Percentiles rank a stretch among this genome's conserved stretches.
These are phyloP conservation scores for Meloe dianella DNA, from an alignment of 2,888 invertebrate species.

Conservation along the genomic window DNA sequence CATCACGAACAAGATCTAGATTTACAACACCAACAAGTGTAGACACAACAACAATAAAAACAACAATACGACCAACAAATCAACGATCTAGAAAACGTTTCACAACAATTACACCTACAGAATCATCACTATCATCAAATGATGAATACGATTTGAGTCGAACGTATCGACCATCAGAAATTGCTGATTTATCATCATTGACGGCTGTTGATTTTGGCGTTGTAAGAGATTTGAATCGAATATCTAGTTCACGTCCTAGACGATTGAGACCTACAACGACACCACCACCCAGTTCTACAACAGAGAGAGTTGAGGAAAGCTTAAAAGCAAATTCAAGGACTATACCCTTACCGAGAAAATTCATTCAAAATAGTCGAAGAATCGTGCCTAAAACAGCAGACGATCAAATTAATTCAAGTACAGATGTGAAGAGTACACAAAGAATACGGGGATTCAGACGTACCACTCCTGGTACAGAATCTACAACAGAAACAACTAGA, in stretches of 20 bases:
- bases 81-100: slow-evolving; percentile 34
- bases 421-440: slow-evolving; percentile 32
- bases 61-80: slow-evolving; percentile 19
- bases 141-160: slow-evolving; percentile 43
- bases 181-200: slow-evolving; percentile 64
- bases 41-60: slow-evolving; percentile 28
- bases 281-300: slow-evolving; percentile 29
- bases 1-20: slow-evolving; percentile 25
- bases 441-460: slow-evolving; percentile 30
- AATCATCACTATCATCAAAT: slow-evolving; percentile 45
- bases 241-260: slow-evolving; percentile 30
- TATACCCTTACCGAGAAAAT: slow-evolving; percentile 36
- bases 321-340: slow-evolving; percentile 38
- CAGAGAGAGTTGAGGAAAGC: slow-evolving; percentile 33
- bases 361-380: slow-evolving; percentile 32
- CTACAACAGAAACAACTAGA: slow-evolving; percentile 24
- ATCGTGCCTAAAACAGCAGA: slow-evolving; percentile 17
- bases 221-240: slow-evolving; percentile 35
- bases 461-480: slow-evolving; percentile 24
- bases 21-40: slow-evolving; percentile 24
- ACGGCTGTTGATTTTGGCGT: slow-evolving; percentile 61
- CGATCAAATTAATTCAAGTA: slow-evolving; percentile 38
- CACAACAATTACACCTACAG: slow-evolving; percentile 37
- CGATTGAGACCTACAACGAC: slow-evolving; percentile 36
- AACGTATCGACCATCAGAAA: slow-evolving; percentile 53